A percentile compares a stretch with the other conserved stretches of the same genome.
Evolutionary conservation across 1,140 invertebrate species (phyloP).

Genomic region (Drusus annulatus): DNA sequence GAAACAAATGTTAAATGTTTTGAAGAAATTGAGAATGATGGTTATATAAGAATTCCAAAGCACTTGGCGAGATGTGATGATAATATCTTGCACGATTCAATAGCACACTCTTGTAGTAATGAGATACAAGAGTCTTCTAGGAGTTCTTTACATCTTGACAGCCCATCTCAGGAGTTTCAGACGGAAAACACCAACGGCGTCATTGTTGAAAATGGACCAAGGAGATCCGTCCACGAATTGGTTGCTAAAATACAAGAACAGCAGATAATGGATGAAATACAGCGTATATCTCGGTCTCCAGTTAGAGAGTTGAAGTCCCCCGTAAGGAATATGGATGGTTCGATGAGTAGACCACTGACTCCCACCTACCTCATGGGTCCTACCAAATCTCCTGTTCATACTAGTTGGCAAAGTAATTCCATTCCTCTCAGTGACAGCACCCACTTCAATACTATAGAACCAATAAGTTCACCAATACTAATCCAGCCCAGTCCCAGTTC

Average conservation of each 20-base stretch:
- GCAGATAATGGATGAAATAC: slow-evolving; percentile 60
- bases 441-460: slow-evolving; percentile 57
- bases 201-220: slow-evolving; percentile 56
- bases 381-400: slow-evolving; percentile 26
- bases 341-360: slow-evolving; percentile 49
- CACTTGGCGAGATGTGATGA: slow-evolving; percentile 61
- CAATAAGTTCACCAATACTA: slow-evolving; percentile 42
- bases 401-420: slow-evolving; percentile 55
- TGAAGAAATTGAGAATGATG: slow-evolving; percentile 67
- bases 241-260: slow-evolving; percentile 73
- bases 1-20: slow-evolving; percentile 62
- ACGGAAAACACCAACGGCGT: not conserved
- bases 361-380: slow-evolving; percentile 48
- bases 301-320: slow-evolving; percentile 50
- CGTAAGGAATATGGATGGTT: slow-evolving; percentile 44
- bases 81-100: slow-evolving; percentile 10
- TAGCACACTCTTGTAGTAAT: slow-evolving; percentile 7
- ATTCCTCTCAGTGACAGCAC: slow-evolving; percentile 57
- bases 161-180: slow-evolving; percentile 17
- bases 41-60: slow-evolving; percentile 68
- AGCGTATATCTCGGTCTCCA: slow-evolving; percentile 51
- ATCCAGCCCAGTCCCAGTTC: slow-evolving; percentile 53
- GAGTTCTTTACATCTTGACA: not conserved
- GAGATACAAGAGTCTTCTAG: slow-evolving; percentile 8
- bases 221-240: slow-evolving; percentile 74